Percentiles rank a stretch among this genome's conserved stretches.
phyloP scores from a whole-genome alignment of 1,140 invertebrate genomes.

The Drosophila nigrodunni region DNA sequence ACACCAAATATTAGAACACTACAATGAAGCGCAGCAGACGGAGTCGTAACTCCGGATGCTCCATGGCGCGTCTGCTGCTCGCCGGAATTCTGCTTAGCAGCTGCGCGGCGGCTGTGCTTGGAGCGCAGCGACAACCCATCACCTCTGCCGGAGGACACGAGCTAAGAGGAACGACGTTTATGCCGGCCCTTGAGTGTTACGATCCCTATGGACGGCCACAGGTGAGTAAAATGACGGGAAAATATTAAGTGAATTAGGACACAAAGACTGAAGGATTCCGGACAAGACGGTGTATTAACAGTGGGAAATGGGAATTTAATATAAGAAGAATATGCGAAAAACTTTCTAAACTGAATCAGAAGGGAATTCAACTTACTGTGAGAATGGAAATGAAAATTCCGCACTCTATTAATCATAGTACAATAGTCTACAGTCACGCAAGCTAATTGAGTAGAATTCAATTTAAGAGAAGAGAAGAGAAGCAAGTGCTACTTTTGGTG shows the following conservation, averaged over 20 bases:
- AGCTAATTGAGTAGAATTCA: conserved; percentile 59
- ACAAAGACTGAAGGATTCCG: background rate
- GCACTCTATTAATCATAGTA: background rate
- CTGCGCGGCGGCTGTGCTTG: conserved; percentile 33
- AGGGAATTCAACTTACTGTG: too few species aligned
- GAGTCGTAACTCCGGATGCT: conserved; percentile 64
- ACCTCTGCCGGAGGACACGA: conserved; percentile 69
- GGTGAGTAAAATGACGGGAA: conserved; percentile 49
- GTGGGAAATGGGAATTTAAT: too few species aligned
- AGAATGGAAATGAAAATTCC: background rate
- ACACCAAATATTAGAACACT: background rate
- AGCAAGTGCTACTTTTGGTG: background rate
- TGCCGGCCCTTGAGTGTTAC: conserved; percentile 84
- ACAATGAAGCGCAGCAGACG: conserved; percentile 74
- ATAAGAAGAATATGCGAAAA: too few species aligned
- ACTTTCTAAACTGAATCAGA: too few species aligned
- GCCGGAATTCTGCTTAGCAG: conserved; percentile 53
- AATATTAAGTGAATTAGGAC: background rate
- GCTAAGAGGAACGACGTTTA: conserved; percentile 68
- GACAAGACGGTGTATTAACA: too few species aligned
- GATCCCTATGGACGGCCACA: conserved; percentile 81
- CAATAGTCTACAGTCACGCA: conserved; percentile 22
- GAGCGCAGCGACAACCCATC: conserved; percentile 58
- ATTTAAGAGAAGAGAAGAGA: conserved; percentile 2
- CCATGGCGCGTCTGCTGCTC: conserved; percentile 57